Base-by-base conservation (phyloP, 1,140 invertebrate species). In the Agrilus planipennis region DNA sequence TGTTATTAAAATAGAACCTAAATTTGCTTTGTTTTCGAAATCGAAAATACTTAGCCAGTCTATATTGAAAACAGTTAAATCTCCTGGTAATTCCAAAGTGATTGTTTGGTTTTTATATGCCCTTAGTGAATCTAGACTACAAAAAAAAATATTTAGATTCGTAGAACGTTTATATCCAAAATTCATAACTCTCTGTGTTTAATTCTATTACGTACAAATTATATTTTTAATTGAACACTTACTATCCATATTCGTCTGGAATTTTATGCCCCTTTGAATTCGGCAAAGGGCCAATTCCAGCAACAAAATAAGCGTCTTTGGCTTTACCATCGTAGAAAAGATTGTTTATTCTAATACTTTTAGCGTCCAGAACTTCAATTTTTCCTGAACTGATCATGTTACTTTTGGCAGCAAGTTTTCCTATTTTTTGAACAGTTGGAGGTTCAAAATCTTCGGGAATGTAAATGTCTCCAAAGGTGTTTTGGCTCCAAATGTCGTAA, bases 201-300 rank as follows among this genome's bases (percentile, higher is more conserved):
- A n/a, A n/a, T n/a, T n/a, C n/a, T n/a, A n/a, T n/a, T n/a, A n/a
- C n/a, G n/a, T n/a, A n/a, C n/a, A n/a, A n/a, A n/a, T n/a, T n/a
- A 42, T 34, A n/a, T 18, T 31, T 36, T 11, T 38, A 44, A 31
- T 22, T 35, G 32, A 35, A 43, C 44, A 79, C 85, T 84, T 65
- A 91, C 87, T 90, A 92, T 75, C 89, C 89, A 49, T 81, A 76
- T 67, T 94, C 89, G 64, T 93, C 87, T 2, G 89, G 87, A 42
- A 92, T 76, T 68, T 84, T 84, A 21, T 61, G 68, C 1, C 88
- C 89, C 47, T 84, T 80, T 7, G 52, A 51, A 20, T 41, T 80
- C 0, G 89, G 88, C 57, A 86, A 79, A n/a, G 86, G 79, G 1
- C 89, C 89, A 39, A 81, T 76, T 4, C 89, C 89, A 7, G 86